A percentile compares a stretch with the other conserved stretches of the same genome.
phyloP scores from a whole-genome alignment of 1,140 invertebrate species.

The Piezodorus guildinii region DNA sequence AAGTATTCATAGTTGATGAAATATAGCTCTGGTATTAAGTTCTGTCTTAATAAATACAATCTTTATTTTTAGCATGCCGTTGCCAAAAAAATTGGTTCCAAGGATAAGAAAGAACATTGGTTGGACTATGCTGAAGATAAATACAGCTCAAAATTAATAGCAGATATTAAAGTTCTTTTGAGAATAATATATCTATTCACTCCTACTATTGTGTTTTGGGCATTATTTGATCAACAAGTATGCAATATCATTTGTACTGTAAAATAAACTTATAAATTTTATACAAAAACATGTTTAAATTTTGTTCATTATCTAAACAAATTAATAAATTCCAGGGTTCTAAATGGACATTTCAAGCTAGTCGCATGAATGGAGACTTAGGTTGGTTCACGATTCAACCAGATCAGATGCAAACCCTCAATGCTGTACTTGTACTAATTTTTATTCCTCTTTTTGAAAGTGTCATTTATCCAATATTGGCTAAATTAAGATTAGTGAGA shows the following conservation, averaged over 20 bases:
- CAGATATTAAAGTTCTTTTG: slow-evolving; percentile 62
- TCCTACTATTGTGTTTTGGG: slow-evolving; percentile 82
- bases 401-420: slow-evolving; percentile 83
- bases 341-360: slow-evolving; percentile 89
- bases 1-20: too few relatives aligned
- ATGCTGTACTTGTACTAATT: slow-evolving; percentile 71
- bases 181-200: slow-evolving; percentile 64
- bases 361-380: slow-evolving; percentile 71
- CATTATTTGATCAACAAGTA: slow-evolving; percentile 72
- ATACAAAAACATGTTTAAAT: too few relatives aligned
- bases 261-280: too few relatives aligned
- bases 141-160: slow-evolving; percentile 53
- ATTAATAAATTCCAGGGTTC: slow-evolving; percentile 51
- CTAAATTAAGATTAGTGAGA: slow-evolving; percentile 38
- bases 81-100: slow-evolving; percentile 35
- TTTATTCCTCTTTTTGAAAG: slow-evolving; percentile 81
- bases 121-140: slow-evolving; percentile 61
- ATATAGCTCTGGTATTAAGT: too few relatives aligned
- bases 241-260: slow-evolving; percentile 16
- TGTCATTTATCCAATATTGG: slow-evolving; percentile 49
- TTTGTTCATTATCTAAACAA: too few relatives aligned
- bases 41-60: too few relatives aligned
- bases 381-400: slow-evolving; percentile 58
- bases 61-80: slow-evolving; percentile 34
- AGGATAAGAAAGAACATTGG: slow-evolving; percentile 53